These are phyloP conservation scores for Tethea ocularis DNA, from an alignment of 2,888 invertebrate species.

Conservation along the genomic window DNA sequence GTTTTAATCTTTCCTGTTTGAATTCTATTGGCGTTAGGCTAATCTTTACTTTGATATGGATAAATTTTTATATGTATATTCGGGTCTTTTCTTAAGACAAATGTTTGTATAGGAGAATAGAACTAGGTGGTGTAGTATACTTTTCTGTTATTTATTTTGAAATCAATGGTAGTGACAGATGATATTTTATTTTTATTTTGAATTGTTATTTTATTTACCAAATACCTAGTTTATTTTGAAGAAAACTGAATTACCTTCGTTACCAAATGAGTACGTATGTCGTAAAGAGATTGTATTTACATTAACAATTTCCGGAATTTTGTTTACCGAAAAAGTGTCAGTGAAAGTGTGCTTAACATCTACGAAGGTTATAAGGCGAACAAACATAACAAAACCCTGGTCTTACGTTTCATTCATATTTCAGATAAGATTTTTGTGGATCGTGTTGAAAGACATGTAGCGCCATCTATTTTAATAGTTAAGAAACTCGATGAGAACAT, in stretches of 20 bases:
- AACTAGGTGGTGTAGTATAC: not conserved
- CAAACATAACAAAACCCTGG: constrained; percentile 25
- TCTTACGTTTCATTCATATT: constrained; percentile 27
- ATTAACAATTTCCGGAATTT: constrained; percentile 61
- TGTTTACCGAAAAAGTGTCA: constrained; percentile 60
- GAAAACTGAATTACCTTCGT: constrained; percentile 63
- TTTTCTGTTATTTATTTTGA: not conserved
- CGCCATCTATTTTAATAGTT: constrained; percentile 52
- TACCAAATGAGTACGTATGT: constrained; percentile 56
- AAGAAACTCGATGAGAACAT: constrained; percentile 4
- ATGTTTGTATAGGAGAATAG: not conserved
- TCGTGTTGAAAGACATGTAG: constrained; percentile 22
- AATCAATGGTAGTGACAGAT: constrained; percentile 14
- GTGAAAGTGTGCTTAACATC: constrained; percentile 65
- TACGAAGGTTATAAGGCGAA: constrained; percentile 64
- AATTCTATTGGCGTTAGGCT: not conserved
- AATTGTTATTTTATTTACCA: too few species aligned
- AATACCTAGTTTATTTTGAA: constrained; percentile 18
- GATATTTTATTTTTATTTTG: constrained; percentile 14
- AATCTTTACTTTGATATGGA: not conserved
- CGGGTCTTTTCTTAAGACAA: not conserved
- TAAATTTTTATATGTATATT: not conserved
- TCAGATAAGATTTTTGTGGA: constrained; percentile 11
- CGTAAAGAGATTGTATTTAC: constrained; percentile 62
- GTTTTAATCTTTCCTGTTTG: constrained; percentile 38